These are phyloP conservation scores for Zophobas morio DNA, from an alignment of 1,140 invertebrate species.

Conservation along the genomic window DNA sequence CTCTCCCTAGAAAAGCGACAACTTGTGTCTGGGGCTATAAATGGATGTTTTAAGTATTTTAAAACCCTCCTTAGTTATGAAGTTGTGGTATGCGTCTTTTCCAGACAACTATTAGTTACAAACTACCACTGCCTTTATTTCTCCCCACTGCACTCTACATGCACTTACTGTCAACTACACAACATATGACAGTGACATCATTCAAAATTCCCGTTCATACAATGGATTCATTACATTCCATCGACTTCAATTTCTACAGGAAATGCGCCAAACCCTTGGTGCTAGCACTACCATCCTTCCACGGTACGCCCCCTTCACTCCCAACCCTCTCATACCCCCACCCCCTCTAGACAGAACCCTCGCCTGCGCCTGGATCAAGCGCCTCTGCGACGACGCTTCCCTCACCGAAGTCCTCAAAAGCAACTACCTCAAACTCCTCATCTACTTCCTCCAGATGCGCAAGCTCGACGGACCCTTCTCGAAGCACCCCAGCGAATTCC, in stretches of 20 bases:
- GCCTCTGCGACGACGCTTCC: slow-evolving; percentile 58
- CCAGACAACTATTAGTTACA: too few relatives aligned
- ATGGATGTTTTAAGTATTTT: too few relatives aligned
- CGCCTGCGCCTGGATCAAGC: slow-evolving; percentile 66
- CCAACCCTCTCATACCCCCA: background rate
- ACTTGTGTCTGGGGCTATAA: too few relatives aligned
- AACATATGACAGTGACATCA: too few relatives aligned
- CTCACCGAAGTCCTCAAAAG: slow-evolving; percentile 58
- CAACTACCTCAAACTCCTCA: slow-evolving; percentile 65
- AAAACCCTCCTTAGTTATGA: too few relatives aligned
- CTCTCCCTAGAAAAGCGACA: too few relatives aligned
- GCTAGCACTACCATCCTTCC: background rate
- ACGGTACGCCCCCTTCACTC: background rate
- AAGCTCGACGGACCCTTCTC: slow-evolving; percentile 64
- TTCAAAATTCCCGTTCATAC: too few relatives aligned
- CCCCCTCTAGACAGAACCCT: slow-evolving; percentile 61
- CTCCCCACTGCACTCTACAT: too few relatives aligned
- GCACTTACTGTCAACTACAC: too few relatives aligned
- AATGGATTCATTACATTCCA: too few relatives aligned
- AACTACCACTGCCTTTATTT: too few relatives aligned
- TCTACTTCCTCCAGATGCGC: slow-evolving; percentile 65
- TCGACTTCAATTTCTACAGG: slow-evolving; percentile 20
- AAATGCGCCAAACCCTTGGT: slow-evolving; percentile 24
- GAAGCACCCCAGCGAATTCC: slow-evolving; percentile 60
- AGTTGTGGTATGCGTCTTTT: too few relatives aligned